These are phyloP conservation scores for Emys orbicularis DNA, from an alignment of 2,797 vertebrate species.

Conservation along the genomic window DNA sequence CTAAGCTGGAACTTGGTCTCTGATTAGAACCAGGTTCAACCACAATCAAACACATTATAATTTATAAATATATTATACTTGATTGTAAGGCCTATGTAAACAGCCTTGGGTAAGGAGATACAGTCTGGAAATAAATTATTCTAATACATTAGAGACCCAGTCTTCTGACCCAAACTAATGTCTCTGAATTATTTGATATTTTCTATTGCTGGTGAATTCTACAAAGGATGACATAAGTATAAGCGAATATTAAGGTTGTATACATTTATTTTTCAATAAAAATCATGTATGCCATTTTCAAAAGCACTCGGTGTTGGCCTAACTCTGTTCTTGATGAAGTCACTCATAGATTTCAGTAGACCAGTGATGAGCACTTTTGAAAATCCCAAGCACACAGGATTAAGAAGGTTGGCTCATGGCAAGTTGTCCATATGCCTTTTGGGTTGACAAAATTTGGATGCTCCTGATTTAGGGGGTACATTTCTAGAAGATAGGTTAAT, in stretches of 20 bases:
- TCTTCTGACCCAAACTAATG: neutral
- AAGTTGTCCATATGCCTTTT: neutral
- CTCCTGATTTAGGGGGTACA: neutral
- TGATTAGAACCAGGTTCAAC: neutral
- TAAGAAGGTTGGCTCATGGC: accelerated
- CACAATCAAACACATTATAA: neutral
- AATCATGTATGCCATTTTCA: neutral
- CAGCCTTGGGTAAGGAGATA: neutral
- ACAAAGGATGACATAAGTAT: neutral
- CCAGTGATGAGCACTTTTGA: neutral
- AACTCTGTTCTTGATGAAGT: neutral
- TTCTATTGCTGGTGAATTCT: neutral
- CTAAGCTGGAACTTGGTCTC: neutral
- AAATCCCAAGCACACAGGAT: neutral
- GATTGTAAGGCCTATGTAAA: neutral
- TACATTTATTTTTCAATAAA: neutral
- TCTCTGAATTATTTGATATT: neutral
- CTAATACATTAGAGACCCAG: neutral
- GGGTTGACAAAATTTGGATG: neutral
- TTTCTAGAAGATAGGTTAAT: neutral
- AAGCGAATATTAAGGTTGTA: neutral
- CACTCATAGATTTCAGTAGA: neutral
- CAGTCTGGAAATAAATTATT: neutral
- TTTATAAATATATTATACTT: neutral
- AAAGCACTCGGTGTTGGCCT: neutral